Evolutionary conservation across 1,140 invertebrate species (phyloP), one percentile per base, ranked within the genome.

Genomic region (Drosophila santomea): DNA sequence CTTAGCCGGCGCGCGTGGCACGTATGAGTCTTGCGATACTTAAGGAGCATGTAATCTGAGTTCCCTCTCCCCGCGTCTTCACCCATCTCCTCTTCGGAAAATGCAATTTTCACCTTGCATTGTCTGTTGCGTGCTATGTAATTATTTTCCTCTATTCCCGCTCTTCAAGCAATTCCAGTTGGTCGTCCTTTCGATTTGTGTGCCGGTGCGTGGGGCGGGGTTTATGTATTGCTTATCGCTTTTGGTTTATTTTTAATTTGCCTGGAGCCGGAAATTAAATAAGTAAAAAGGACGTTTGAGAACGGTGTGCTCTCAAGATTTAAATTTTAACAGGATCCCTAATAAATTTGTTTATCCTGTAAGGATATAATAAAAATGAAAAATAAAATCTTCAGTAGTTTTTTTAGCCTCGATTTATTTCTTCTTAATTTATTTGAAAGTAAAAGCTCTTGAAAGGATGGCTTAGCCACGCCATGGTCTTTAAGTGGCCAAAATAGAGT

Each of bases 41-140:
- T 84, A 85, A 84, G 67, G 52, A 59, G 68, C 78, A 71, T 80
- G 81, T 85, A 74, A 85, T 85, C 69, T 63, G 68, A 82, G 74
- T 72, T 74, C 67, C 50, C 41, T 8, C 32, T 32, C 14, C 56
- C 28, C 10, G 14, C n/a, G 52, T 12, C 28, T 36, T 15, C 45
- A 12, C 7, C n/a, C 7, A 47, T 17, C 48, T 36, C 5, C n/a
- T 4, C 50, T 35, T 11, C 17, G 52, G 50, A 35, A 77, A 78
- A 86, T 86, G 78, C 58, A 88, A 75, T 88, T 86, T 88, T 68
- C 78, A 86, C 83, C 82, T 86, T 50, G 67, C 77, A 78, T 85
- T 85, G 77, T 85, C 60, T 77, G 69, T 48, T 79, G 69, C 60
- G 63, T 84, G 59, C 60, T 63, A 47, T 63, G 57, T 86, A 85